phyloP scores from a whole-genome alignment of 2,888 invertebrate species.

The Monopis laevigella region DNA sequence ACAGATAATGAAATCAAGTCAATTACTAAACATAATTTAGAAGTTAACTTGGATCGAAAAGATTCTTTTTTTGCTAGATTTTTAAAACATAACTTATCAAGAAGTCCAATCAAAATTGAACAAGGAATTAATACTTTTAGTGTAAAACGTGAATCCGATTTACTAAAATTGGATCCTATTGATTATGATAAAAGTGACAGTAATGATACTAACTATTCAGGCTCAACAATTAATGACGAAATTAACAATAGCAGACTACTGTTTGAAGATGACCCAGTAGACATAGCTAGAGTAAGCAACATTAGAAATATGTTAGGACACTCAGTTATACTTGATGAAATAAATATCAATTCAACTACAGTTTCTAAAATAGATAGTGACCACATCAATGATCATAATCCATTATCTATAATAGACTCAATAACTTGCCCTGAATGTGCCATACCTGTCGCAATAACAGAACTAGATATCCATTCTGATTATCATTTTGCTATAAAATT shows the following conservation, averaged over 20 bases:
- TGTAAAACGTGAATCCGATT: no score
- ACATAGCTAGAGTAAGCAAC: constrained; percentile 34
- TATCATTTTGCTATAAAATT: constrained; percentile 77
- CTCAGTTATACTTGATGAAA: constrained; percentile 25
- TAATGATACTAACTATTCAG: constrained; percentile 48
- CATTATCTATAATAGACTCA: constrained; percentile 22
- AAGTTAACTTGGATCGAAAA: constrained; percentile 36
- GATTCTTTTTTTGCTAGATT: constrained; percentile 59
- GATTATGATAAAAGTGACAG: constrained; percentile 36
- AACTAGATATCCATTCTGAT: constrained; percentile 75
- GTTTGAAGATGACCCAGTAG: constrained; percentile 46
- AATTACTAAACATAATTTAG: constrained; percentile 12
- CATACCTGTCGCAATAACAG: constrained; percentile 60
- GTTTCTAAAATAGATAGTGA: no score
- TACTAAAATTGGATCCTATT: no score
- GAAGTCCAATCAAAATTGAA: background rate
- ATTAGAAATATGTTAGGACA: constrained; percentile 36
- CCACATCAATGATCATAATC: no score
- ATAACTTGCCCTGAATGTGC: constrained; percentile 73
- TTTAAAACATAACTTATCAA: constrained; percentile 25
- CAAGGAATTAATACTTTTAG: no score
- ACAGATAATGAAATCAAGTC: constrained; percentile 20
- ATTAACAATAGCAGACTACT: constrained; percentile 55
- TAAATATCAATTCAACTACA: constrained; percentile 18
- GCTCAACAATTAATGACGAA: constrained; percentile 55